phyloP scores from a whole-genome alignment of 2,113 vertebrate genomes.

The Podocnemis expansa region DNA sequence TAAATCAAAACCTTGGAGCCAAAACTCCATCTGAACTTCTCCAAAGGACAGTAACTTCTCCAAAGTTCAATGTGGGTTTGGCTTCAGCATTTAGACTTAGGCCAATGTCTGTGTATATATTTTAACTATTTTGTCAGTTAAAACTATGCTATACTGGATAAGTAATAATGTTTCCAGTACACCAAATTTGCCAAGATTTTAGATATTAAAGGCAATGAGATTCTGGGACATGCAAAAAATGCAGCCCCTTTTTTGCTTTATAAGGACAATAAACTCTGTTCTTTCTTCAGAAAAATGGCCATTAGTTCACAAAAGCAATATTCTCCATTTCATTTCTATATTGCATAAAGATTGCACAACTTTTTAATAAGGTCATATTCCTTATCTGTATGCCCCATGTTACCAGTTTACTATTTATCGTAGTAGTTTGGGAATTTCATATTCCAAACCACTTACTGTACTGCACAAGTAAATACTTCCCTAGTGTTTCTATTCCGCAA shows the following conservation, averaged over 20 bases:
- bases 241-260: background rate
- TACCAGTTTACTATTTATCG: conserved; percentile 48
- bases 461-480: conserved; percentile 52
- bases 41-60: background rate
- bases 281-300: background rate
- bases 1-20: too few relatives aligned
- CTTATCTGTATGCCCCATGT: conserved; percentile 59
- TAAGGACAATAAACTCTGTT: background rate
- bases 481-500: background rate
- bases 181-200: background rate
- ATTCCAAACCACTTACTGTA: conserved; percentile 55
- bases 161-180: background rate
- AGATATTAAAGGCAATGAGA: background rate
- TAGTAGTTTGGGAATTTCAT: conserved; percentile 59
- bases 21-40: too few relatives aligned
- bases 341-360: conserved; percentile 45
- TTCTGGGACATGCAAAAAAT: background rate
- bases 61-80: background rate
- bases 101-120: background rate
- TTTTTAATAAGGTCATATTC: conserved; percentile 63
- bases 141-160: background rate
- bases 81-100: background rate
- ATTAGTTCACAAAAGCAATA: conserved; percentile 39
- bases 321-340: conserved; percentile 35
- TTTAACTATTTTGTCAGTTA: background rate